phyloP scores from a whole-genome alignment of 2,113 vertebrate species.

The Sinocyclocheilus grahami region DNA sequence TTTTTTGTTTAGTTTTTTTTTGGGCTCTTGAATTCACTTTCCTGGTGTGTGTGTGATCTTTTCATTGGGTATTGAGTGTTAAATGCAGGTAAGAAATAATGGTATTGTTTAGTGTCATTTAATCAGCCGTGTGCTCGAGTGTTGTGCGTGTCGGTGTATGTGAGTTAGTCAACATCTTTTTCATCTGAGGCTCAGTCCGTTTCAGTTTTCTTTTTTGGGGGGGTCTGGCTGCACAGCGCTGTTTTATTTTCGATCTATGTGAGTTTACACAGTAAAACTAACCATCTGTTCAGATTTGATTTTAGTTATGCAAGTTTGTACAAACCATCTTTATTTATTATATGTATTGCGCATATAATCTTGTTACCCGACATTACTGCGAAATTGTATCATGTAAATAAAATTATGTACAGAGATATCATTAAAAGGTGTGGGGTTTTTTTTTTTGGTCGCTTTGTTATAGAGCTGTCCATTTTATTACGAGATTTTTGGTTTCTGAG shows the following conservation, averaged over 20 bases:
- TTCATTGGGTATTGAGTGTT: constrained; percentile 41
- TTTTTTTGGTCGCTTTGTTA: no score
- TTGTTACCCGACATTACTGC: constrained; percentile 84
- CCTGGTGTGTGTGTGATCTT: constrained; percentile 53
- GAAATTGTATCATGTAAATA: constrained; percentile 97
- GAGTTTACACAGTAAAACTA: constrained; percentile 47
- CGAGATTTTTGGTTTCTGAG: no score
- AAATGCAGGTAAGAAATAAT: constrained; percentile 47
- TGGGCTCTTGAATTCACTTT: constrained; percentile 59
- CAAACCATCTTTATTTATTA: constrained; percentile 97
- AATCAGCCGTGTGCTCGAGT: constrained; percentile 31
- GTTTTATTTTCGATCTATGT: constrained; percentile 37
- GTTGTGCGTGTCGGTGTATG: constrained; percentile 30
- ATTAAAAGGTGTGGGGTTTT: background rate
- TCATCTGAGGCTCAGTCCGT: constrained; percentile 18
- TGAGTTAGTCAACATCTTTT: constrained; percentile 37
- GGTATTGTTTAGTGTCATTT: constrained; percentile 40
- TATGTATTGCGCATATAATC: constrained; percentile 91
- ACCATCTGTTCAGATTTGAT: constrained; percentile 54
- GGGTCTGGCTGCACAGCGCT: constrained; percentile 59
- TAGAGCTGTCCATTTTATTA: no score
- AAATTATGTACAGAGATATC: constrained; percentile 89
- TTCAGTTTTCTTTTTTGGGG: constrained; percentile 15
- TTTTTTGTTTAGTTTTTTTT: constrained; percentile 51
- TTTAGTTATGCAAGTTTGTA: constrained; percentile 90